Conservation (phyloP, 2,113 vertebrate species). For the Neogale vison region DNA sequence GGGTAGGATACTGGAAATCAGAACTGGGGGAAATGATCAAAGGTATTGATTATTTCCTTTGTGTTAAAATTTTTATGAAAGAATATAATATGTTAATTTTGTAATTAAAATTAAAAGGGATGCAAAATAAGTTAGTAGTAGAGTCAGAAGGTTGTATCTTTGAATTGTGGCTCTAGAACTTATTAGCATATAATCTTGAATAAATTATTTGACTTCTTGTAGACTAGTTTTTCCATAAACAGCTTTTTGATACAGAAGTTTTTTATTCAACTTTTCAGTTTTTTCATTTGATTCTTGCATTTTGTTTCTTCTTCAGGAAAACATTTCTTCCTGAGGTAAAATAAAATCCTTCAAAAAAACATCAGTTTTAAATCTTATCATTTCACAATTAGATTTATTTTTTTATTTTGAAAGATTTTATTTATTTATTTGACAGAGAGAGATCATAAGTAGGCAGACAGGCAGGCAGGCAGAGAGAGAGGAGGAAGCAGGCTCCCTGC, state of each 20-base stretch:
- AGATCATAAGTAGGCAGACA: too few relatives aligned
- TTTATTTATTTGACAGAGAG: too few relatives aligned
- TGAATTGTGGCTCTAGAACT: background rate
- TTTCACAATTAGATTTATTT: slow-evolving; percentile 46
- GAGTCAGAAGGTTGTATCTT: background rate
- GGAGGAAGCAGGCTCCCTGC: too few relatives aligned
- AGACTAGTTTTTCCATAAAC: background rate
- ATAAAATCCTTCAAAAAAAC: background rate
- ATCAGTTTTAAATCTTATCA: background rate
- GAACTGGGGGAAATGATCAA: background rate
- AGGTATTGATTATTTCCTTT: background rate
- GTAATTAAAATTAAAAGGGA: background rate
- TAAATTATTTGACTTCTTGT: background rate
- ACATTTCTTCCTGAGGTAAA: background rate
- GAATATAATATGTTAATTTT: background rate
- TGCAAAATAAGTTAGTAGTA: background rate
- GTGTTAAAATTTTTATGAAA: slow-evolving; percentile 7
- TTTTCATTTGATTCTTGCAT: slow-evolving; percentile 4
- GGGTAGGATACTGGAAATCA: background rate
- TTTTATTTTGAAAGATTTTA: too few relatives aligned
- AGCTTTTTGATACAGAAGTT: background rate
- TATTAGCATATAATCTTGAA: slow-evolving; percentile 30
- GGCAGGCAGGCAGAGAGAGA: too few relatives aligned
- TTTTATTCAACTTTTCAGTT: background rate
- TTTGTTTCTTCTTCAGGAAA: slow-evolving; percentile 12